Percentiles rank a stretch among this genome's conserved stretches.
phyloP scores from a whole-genome alignment of 2,888 invertebrate species.

The Philereme transversata region DNA sequence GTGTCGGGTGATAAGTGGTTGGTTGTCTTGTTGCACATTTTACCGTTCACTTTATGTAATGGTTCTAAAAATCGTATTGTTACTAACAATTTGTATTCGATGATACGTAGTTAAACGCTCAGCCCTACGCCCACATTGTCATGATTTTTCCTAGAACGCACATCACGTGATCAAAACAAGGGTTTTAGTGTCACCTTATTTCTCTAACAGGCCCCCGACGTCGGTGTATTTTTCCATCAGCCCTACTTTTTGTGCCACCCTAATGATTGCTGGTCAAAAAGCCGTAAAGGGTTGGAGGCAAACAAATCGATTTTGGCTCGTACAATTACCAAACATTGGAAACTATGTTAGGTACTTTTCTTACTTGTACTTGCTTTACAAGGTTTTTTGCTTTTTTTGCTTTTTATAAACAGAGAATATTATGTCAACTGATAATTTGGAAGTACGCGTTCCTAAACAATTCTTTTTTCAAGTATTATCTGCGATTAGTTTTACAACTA shows the following conservation, averaged over 20 bases:
- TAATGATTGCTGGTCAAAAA: constrained; percentile 14
- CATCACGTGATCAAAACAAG: constrained; percentile 32
- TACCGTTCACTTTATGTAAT: no score
- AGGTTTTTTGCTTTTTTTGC: no score
- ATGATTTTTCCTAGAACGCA: constrained; percentile 27
- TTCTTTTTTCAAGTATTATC: no score
- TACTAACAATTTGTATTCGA: no score
- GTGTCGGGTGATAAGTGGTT: no score
- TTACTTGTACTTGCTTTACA: no score
- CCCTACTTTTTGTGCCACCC: constrained; percentile 39
- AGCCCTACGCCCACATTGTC: constrained; percentile 19
- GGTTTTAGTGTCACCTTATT: constrained; percentile 49
- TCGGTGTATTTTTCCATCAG: constrained; percentile 54
- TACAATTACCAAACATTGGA: constrained; percentile 4
- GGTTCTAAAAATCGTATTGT: no score
- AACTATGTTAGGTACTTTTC: constrained; percentile 1
- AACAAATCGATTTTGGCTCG: constrained; percentile 52
- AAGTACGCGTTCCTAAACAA: no score
- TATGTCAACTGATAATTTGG: no score
- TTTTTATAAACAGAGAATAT: no score
- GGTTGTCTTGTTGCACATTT: no score
- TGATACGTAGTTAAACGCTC: background rate
- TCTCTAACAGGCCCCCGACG: constrained; percentile 27
- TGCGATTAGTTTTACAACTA: no score
- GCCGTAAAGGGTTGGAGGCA: constrained; percentile 53